Percentiles rank a stretch among this genome's conserved stretches.
Evolutionary conservation across 2,797 vertebrate genomes (phyloP).

Genomic region (Pseudochirops cupreus): DNA sequence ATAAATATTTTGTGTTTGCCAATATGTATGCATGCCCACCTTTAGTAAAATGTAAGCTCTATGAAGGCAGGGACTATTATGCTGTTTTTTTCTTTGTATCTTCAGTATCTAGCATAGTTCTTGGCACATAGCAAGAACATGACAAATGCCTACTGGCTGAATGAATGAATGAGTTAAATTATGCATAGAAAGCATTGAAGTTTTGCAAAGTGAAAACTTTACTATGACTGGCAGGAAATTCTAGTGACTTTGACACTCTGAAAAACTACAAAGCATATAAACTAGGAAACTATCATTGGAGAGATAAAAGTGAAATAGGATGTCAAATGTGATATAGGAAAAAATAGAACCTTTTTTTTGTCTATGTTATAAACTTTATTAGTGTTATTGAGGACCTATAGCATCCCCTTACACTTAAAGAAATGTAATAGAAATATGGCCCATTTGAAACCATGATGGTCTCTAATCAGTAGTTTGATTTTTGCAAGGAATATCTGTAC

Average conservation of each 20-base stretch:
- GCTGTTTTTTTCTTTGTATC: not conserved
- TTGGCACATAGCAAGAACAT: not conserved
- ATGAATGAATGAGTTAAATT: not conserved
- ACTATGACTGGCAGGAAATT: not conserved
- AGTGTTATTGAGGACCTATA: not conserved
- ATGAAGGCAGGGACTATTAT: not conserved
- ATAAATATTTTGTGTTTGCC: not conserved
- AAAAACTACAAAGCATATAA: not conserved
- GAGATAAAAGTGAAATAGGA: not conserved
- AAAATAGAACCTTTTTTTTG: conserved; percentile 31
- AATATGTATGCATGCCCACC: not conserved
- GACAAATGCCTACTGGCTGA: not conserved
- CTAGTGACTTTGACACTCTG: not conserved
- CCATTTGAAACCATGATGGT: not conserved
- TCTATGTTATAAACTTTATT: conserved; percentile 5
- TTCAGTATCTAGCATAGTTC: not conserved
- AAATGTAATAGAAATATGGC: conserved; percentile 1
- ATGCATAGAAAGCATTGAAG: not conserved
- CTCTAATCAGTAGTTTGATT: not conserved
- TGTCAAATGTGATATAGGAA: not conserved
- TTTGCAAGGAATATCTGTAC: not conserved
- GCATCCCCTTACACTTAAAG: conserved; percentile 9
- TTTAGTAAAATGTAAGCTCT: not conserved
- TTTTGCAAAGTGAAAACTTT: not conserved
- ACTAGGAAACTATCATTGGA: not conserved